A percentile compares a stretch with the other conserved stretches of the same genome.
These are phyloP conservation scores for Vespertilio murinus DNA, from an alignment of 2,797 vertebrate genomes.

Conservation along the genomic window DNA sequence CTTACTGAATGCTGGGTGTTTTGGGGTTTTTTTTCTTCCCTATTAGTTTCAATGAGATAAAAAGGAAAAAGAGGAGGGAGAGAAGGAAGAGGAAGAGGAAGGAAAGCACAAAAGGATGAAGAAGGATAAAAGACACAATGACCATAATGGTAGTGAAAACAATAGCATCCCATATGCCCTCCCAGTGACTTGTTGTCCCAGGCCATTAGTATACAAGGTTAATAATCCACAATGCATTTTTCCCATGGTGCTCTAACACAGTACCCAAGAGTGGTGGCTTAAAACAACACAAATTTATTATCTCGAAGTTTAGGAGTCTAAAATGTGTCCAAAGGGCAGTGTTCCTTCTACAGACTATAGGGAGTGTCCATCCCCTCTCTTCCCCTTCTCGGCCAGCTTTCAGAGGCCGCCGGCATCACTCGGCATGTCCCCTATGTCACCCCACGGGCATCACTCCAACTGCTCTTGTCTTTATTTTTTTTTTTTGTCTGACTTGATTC, in stretches of 20 bases:
- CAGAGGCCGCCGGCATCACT: not conserved
- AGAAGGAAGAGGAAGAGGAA: not conserved
- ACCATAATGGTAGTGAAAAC: not conserved
- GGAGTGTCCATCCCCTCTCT: not conserved
- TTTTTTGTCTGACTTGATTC: not conserved
- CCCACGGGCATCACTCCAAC: not conserved
- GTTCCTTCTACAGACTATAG: not conserved
- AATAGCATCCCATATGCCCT: accelerated
- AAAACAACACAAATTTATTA: not conserved
- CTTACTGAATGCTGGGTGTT: not conserved
- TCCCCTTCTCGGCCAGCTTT: not conserved
- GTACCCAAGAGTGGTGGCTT: not conserved
- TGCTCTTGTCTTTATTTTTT: not conserved
- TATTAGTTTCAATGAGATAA: not conserved
- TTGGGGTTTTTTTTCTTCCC: not conserved
- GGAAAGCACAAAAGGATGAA: not conserved
- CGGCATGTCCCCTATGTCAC: accelerated
- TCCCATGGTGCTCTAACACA: not conserved
- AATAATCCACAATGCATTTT: not conserved
- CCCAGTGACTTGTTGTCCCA: accelerated
- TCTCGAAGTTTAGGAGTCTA: not conserved
- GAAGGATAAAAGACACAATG: not conserved
- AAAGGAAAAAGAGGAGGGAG: not conserved
- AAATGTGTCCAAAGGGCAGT: not conserved
- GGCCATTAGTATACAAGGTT: not conserved